Evolutionary conservation across 1,140 invertebrate genomes (phyloP).

Genomic region (Halyomorpha halys): DNA sequence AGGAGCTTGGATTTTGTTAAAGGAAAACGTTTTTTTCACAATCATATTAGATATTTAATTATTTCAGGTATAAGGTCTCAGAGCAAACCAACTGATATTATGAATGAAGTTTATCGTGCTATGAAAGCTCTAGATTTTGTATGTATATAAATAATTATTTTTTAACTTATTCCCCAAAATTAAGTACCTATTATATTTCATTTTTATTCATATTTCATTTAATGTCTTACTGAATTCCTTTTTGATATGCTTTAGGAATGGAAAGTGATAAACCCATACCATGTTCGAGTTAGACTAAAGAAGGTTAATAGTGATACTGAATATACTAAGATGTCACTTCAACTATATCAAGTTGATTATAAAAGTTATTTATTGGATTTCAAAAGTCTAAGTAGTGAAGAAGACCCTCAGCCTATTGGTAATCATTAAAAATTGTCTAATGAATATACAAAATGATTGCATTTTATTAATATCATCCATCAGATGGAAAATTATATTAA

Average conservation of each 20-base stretch:
- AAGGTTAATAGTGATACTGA: constrained; percentile 56
- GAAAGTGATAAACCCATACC: constrained; percentile 96
- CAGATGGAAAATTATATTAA: too few species aligned
- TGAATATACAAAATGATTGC: too few species aligned
- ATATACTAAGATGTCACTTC: constrained; percentile 93
- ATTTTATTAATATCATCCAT: too few species aligned
- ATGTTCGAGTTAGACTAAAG: constrained; percentile 79
- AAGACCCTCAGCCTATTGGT: constrained; percentile 33
- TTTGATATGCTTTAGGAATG: constrained; percentile 47
- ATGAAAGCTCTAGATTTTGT: constrained; percentile 95
- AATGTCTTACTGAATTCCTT: background rate
- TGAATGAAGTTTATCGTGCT: constrained; percentile 98
- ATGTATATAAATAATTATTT: background rate
- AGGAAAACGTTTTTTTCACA: background rate
- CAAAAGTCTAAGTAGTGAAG: constrained; percentile 80
- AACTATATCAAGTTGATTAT: constrained; percentile 97
- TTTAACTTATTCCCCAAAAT: too few species aligned
- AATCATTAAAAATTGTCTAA: too few species aligned
- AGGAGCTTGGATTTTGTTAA: background rate
- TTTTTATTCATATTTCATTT: background rate
- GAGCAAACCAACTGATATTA: constrained; percentile 97
- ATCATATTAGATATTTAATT: background rate
- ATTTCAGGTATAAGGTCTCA: constrained; percentile 74
- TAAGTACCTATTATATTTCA: background rate
- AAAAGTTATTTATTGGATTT: constrained; percentile 97